These are phyloP conservation scores for Luffia ferchaultella DNA, from an alignment of 2,888 invertebrate genomes.

Conservation along the genomic window DNA sequence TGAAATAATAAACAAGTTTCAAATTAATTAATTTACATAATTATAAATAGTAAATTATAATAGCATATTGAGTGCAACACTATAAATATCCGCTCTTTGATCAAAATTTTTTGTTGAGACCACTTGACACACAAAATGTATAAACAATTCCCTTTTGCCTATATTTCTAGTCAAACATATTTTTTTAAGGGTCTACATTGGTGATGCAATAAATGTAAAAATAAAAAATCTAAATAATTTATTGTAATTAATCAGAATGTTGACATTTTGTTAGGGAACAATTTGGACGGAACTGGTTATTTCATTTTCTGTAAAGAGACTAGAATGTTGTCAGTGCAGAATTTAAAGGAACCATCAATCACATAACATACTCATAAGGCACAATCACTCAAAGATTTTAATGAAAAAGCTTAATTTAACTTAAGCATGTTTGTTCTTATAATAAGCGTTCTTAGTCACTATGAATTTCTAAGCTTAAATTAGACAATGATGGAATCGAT, in stretches of 20 bases:
- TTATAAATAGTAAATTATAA: no score
- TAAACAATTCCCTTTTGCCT: no score
- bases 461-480: slow-evolving; percentile 53
- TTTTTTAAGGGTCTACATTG: no score
- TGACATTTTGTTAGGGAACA: slow-evolving; percentile 24
- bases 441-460: slow-evolving; percentile 33
- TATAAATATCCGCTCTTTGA: no score
- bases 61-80: no score
- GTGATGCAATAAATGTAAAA: no score
- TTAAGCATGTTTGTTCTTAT: no score
- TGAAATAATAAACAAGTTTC: no score
- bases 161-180: no score
- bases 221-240: neutral
- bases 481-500: slow-evolving; percentile 50
- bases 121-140: no score
- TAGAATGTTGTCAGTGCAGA: slow-evolving; percentile 35
- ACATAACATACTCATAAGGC: slow-evolving; percentile 43
- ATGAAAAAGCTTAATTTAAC: slow-evolving; percentile 5
- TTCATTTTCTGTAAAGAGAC: slow-evolving; percentile 31
- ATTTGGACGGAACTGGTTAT: slow-evolving; percentile 60
- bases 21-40: no score
- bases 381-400: slow-evolving; percentile 29
- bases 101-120: no score
- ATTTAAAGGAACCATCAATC: slow-evolving; percentile 40
- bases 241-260: slow-evolving; percentile 15